A percentile compares a stretch with the other conserved stretches of the same genome.
phyloP scores from a whole-genome alignment of 2,113 vertebrate species.

The Puffinus mauretanicus region DNA sequence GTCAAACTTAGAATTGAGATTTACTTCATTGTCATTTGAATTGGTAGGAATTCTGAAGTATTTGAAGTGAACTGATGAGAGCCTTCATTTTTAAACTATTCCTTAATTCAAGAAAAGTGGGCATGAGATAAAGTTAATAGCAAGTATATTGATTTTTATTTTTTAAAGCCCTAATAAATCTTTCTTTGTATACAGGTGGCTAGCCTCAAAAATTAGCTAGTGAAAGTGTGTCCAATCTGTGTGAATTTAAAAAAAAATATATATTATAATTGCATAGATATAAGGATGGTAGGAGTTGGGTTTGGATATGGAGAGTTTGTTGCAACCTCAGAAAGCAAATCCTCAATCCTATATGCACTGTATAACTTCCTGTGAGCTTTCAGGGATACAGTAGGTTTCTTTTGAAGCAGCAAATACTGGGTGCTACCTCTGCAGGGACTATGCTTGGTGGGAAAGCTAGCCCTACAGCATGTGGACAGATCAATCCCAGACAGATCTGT shows the following conservation, averaged over 20 bases:
- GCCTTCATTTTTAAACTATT: background rate
- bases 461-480: background rate
- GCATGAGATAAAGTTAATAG: background rate
- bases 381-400: background rate
- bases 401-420: background rate
- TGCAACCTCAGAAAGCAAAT: background rate
- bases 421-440: background rate
- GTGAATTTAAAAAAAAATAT: background rate
- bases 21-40: background rate
- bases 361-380: background rate
- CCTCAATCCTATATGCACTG: fast-evolving
- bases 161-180: background rate
- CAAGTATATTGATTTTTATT: background rate
- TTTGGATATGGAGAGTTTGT: background rate
- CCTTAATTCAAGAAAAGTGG: background rate
- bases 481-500: background rate
- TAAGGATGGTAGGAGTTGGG: background rate
- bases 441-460: background rate
- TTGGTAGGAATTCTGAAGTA: background rate
- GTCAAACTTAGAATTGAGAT: background rate
- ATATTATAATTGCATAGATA: background rate
- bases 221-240: background rate
- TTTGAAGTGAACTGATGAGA: background rate
- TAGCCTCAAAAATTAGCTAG: background rate
- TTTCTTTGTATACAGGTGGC: background rate